A percentile compares a stretch with the other conserved stretches of the same genome.
These are phyloP conservation scores for Yponomeuta malinellus DNA, from an alignment of 2,888 invertebrate species.

Conservation along the genomic window DNA sequence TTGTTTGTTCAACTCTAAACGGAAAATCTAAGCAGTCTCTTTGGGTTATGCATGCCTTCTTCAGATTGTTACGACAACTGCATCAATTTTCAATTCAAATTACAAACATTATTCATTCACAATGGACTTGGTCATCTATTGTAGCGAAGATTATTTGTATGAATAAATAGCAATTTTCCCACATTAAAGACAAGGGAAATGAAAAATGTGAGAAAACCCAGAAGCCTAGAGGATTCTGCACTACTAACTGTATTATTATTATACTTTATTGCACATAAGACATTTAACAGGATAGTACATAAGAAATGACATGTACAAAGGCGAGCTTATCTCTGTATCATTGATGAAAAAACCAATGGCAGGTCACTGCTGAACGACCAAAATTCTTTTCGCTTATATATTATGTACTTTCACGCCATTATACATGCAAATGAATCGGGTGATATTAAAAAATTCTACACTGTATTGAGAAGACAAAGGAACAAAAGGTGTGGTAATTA, in stretches of 20 bases:
- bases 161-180: neutral
- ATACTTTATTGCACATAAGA: no score
- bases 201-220: neutral
- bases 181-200: neutral
- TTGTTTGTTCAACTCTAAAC: neutral
- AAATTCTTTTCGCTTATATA: neutral
- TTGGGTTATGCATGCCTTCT: neutral
- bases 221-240: neutral
- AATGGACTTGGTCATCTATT: neutral
- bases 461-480: neutral
- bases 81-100: neutral
- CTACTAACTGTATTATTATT: no score
- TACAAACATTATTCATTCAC: neutral
- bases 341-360: no score
- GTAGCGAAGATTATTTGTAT: neutral
- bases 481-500: constrained; percentile 1
- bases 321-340: no score
- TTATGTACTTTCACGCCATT: neutral
- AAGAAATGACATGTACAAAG: no score
- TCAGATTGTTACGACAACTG: neutral
- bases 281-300: no score
- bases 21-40: neutral
- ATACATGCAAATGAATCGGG: neutral
- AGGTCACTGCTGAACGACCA: neutral
- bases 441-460: neutral